Base-by-base conservation (phyloP, 2,113 vertebrate genomes). In the Dicrurus megarhynchus region DNA sequence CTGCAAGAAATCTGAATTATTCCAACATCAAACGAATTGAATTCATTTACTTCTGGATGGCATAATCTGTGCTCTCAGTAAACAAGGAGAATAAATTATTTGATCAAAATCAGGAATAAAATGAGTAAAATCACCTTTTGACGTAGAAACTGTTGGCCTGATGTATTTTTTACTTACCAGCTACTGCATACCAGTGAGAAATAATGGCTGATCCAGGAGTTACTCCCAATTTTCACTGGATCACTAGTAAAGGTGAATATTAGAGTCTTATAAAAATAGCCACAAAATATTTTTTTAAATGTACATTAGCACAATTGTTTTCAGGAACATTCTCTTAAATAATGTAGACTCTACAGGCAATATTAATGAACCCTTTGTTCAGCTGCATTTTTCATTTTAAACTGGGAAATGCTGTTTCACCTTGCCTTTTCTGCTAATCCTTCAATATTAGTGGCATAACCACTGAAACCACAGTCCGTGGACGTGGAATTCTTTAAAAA, bases 11-110 rank as follows among this genome's bases (percentile, higher is more conserved):
- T 59, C 37, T 56, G 63, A 89, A 64, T 42, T 28, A 86, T 86
- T 93, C 69, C 28, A 82, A 52, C 82, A 67, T 70, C 56, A 87
- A 92, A 93, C 18, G 17, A 95, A 91, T 79, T 47, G 60, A 87
- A 80, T 55, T 80, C 16, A 63, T 80, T 84, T 65, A 78, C 39
- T 70, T 67, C 60, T 84, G 67, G 41, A 74, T 56, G 74, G 19
- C 6, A 20, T 22, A 63, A 42, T 9, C 64, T 12, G 32, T 4
- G 1, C 64, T 80, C 57, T 59, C 63, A 67, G 63, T 74, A 70
- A 79, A 89, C 50, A 80, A 69, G 63, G 14, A 70, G 33, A 84
- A 88, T 50, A 50, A 39, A 70, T 74, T 80, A 77, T 17, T 59
- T 44, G 35, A 77, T 80, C 13, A 39, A 84, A 94, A 61, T 37